Percentiles rank a stretch among this genome's conserved stretches.
These are phyloP conservation scores for Tylochromis polylepis DNA, from an alignment of 2,113 vertebrate species.

Conservation along the genomic window DNA sequence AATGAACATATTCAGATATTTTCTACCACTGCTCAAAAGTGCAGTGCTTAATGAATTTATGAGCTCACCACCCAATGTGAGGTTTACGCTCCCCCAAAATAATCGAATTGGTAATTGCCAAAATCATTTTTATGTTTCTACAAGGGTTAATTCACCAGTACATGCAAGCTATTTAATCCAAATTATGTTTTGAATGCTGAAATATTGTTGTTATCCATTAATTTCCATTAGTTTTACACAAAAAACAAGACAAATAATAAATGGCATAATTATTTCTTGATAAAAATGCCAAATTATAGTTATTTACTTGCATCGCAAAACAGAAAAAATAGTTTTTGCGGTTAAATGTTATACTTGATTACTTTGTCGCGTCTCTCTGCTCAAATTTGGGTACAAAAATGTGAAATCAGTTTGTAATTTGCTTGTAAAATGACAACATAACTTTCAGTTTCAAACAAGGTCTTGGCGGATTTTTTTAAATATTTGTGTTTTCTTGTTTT, in stretches of 20 bases:
- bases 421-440: background rate
- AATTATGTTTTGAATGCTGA: background rate
- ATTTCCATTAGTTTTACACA: rapidly evolving
- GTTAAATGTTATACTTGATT: background rate
- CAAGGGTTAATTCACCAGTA: background rate
- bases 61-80: too few species aligned
- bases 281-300: background rate
- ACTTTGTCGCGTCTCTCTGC: too few species aligned
- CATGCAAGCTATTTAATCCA: background rate
- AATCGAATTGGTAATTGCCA: background rate
- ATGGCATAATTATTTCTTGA: background rate
- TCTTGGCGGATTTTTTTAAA: background rate
- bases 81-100: background rate
- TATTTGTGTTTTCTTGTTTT: background rate
- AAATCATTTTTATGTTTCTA: background rate
- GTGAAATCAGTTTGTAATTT: background rate
- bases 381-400: background rate
- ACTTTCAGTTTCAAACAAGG: background rate
- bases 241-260: background rate
- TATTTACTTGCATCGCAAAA: background rate
- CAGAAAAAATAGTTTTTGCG: rapidly evolving
- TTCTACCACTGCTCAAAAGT: background rate
- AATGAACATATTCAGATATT: background rate
- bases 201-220: rapidly evolving
- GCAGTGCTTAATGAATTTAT: background rate